Conservation (phyloP, 2,113 vertebrate species). For the Indri indri region DNA sequence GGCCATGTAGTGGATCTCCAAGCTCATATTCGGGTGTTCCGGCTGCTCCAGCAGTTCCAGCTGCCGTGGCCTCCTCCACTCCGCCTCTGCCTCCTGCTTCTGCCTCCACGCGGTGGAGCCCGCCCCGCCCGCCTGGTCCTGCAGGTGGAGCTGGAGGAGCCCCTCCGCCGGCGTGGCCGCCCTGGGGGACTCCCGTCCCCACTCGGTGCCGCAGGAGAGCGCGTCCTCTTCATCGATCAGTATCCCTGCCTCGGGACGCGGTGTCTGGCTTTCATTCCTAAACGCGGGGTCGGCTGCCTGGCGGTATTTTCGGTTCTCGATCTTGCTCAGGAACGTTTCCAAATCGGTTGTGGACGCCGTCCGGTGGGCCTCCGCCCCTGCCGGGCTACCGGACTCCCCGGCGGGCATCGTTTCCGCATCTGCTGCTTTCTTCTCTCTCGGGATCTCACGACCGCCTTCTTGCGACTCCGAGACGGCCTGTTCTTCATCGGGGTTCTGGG, state of each 20-base stretch:
- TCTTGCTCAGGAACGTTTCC: background rate
- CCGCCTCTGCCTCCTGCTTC: background rate
- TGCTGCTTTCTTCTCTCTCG: accelerated
- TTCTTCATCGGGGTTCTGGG: accelerated
- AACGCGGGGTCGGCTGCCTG: accelerated
- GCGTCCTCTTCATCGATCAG: accelerated
- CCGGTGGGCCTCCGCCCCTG: accelerated
- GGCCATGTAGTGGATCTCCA: background rate
- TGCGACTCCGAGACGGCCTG: accelerated
- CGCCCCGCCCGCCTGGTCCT: accelerated
- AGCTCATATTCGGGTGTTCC: background rate
- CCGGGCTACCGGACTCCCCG: accelerated
- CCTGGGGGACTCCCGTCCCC: accelerated
- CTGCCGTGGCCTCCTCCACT: background rate
- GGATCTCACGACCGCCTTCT: accelerated
- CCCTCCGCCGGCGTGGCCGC: accelerated
- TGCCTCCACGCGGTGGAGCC: accelerated
- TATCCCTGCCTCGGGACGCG: accelerated
- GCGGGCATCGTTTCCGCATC: accelerated
- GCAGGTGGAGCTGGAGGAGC: accelerated
- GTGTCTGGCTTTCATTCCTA: accelerated
- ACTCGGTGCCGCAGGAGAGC: accelerated
- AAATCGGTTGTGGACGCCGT: accelerated
- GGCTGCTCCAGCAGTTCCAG: background rate
- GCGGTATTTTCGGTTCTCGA: accelerated